Conservation (phyloP, 2,888 invertebrate species). For the Nephrotoma appendiculata region DNA sequence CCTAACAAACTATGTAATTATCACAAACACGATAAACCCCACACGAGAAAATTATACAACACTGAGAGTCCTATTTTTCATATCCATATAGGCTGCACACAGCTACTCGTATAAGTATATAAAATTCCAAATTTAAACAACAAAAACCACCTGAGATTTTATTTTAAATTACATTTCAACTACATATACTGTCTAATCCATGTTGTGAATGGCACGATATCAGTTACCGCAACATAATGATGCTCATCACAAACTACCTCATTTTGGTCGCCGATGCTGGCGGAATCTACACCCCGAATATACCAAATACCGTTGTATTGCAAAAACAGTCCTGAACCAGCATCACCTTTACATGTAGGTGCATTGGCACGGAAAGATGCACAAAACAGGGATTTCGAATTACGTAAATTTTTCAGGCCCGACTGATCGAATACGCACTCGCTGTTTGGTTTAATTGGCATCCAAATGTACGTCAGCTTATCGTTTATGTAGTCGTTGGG, state of each 20-base stretch:
- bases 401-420: background rate
- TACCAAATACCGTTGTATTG: slow-evolving; percentile 26
- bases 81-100: too few relatives aligned
- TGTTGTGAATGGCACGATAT: slow-evolving; percentile 40
- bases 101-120: too few relatives aligned
- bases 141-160: too few relatives aligned
- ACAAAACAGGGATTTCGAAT: background rate
- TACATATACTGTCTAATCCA: slow-evolving; percentile 30
- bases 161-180: background rate
- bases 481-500: slow-evolving; percentile 37
- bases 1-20: too few relatives aligned
- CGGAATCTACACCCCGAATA: slow-evolving; percentile 39
- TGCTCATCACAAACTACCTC: slow-evolving; percentile 42
- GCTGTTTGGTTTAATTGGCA: slow-evolving; percentile 44
- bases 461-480: slow-evolving; percentile 39
- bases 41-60: too few relatives aligned
- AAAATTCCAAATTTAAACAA: too few relatives aligned
- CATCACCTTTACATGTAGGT: slow-evolving; percentile 32
- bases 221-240: slow-evolving; percentile 46
- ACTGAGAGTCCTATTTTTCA: too few relatives aligned
- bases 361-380: slow-evolving; percentile 11
- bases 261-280: slow-evolving; percentile 41
- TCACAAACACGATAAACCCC: too few relatives aligned
- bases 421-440: slow-evolving; percentile 36
- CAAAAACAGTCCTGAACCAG: slow-evolving; percentile 32